Percentiles rank a stretch among this genome's conserved stretches.
Conservation (phyloP, 2,888 invertebrate species). For the Scrobipalpa costella region DNA sequence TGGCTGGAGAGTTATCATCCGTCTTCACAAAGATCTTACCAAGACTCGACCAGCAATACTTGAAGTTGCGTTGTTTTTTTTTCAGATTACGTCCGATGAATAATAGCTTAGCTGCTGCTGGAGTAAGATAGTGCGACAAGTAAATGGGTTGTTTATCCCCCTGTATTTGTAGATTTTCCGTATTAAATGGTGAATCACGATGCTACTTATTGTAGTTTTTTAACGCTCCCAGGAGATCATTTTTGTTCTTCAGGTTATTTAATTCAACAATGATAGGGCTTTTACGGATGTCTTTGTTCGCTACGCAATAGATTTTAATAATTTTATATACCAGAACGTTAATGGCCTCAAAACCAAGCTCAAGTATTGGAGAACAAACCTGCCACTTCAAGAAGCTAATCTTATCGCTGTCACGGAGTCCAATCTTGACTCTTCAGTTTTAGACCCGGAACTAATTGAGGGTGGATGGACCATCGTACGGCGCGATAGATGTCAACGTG, state of each 20-base stretch:
- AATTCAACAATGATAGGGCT: neutral
- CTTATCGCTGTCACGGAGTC: no score
- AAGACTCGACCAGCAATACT: slow-evolving; percentile 5
- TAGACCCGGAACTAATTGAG: no score
- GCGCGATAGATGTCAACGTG: no score
- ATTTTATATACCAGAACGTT: no score
- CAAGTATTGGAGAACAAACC: no score
- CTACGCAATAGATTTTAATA: neutral
- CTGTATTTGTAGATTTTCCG: neutral
- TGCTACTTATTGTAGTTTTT: slow-evolving; percentile 1
- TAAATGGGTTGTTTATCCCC: no score
- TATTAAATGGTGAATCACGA: neutral
- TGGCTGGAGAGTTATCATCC: no score
- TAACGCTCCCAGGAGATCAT: neutral
- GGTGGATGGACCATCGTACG: no score
- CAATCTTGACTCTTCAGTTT: no score
- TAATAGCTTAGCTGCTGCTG: neutral
- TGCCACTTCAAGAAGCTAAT: no score
- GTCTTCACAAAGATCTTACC: no score
- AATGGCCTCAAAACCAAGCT: no score
- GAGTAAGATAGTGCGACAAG: neutral
- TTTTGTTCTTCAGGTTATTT: neutral
- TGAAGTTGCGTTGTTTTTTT: neutral
- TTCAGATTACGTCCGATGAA: neutral
- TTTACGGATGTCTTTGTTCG: neutral